Evolutionary conservation across 2,888 invertebrate genomes (phyloP), one percentile per base, ranked within the genome.

Genomic region (Aleiodes testaceus): DNA sequence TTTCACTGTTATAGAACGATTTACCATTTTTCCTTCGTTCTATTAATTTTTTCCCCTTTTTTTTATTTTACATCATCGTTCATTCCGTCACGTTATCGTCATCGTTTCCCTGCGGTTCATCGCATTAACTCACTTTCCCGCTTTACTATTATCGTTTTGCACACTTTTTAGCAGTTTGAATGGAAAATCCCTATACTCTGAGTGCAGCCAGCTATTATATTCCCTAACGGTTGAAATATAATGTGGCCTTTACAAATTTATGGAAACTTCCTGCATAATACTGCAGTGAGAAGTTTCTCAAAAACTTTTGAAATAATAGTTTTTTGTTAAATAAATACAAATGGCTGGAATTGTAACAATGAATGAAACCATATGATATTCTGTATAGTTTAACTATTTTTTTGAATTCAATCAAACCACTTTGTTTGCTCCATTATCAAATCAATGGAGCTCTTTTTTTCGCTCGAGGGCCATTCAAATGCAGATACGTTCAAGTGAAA

Each of bases 231-330:
- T 66, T 66, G 26, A 71, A 71, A 71, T 71, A 71, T 71, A 71
- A 71, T 71, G 66, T 67, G 66, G 59, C 66, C 66, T 71, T 59
- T 66, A 71, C 66, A 71, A 71, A 66, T 71, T 71, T 71, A 71
- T 66, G 61, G 47, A 66, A 71, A 71, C 66, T 71, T 71, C 50
- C 63, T 63, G 71, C 61, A 71, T 71, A 71, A 71, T 71, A 71
- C 63, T 42, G 22, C 66, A 18, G 22, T 59, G 36, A 59, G 18
- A 59, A 59, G 59, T 59, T 59, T 59, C 42, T 14, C 59, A 59
- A 47, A 22, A 70, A 70, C 70, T 70, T 70, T 49, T 42, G 47
- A 18, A 66, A 70, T 70, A 70, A 70, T 70, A 70, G 66, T 70
- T 70, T 66, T 22, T 36, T 36, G 36, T 9, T 6, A 36, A 36